Evolutionary conservation across 1,140 invertebrate genomes (phyloP).

Genomic region (Conus betulinus): DNA sequence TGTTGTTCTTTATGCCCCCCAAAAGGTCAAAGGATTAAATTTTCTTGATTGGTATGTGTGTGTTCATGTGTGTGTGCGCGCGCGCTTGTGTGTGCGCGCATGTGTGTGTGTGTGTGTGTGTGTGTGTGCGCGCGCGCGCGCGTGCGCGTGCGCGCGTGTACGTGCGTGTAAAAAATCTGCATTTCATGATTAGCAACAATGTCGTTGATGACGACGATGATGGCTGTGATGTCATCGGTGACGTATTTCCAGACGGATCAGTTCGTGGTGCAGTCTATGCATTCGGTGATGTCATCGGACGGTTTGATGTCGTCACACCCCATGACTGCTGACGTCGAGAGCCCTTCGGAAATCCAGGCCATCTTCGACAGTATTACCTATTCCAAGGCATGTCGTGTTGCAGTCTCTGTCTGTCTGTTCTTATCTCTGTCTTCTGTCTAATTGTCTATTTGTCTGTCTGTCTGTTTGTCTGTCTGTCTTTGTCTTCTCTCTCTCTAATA

Average conservation of each 20-base stretch:
- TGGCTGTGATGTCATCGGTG: no score
- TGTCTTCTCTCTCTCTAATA: not conserved
- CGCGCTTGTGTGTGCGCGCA: not conserved
- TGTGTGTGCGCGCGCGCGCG: not conserved
- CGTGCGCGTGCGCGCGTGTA: not conserved
- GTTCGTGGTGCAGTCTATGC: conserved; percentile 75
- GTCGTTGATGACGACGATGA: no score
- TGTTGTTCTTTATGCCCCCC: not conserved
- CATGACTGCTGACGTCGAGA: conserved; percentile 88
- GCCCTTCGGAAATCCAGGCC: conserved; percentile 93
- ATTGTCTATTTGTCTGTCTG: not conserved
- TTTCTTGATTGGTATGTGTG: not conserved
- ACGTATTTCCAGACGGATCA: conserved; percentile 4
- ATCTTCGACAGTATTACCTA: conserved; percentile 96
- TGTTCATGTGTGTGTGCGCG: not conserved
- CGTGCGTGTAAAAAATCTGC: not conserved
- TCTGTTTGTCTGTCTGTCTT: not conserved
- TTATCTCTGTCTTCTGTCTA: not conserved
- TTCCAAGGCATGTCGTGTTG: conserved; percentile 81
- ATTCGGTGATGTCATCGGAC: conserved; percentile 88
- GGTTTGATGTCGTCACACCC: conserved; percentile 89
- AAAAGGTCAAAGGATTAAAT: no score
- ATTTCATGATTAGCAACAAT: not conserved
- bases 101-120: not conserved
- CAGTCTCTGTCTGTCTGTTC: not conserved